Percentiles rank a stretch among this genome's conserved stretches.
Evolutionary conservation across 1,140 invertebrate species (phyloP).

Genomic region (Drosophila azteca): DNA sequence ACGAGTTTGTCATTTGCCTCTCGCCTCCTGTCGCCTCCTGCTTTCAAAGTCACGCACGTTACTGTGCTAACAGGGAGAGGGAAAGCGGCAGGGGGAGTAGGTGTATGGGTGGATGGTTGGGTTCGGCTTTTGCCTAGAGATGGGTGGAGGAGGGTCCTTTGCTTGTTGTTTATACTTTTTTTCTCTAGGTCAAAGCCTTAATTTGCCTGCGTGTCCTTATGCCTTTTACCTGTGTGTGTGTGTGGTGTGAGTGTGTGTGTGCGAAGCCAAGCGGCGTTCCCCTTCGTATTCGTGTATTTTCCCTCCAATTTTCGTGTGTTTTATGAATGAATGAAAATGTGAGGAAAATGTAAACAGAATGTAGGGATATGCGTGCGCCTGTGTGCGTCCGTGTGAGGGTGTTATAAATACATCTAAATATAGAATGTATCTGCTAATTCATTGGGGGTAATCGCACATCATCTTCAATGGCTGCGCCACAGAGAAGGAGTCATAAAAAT

Average conservation of each 20-base stretch:
- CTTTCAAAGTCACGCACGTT: conserved; percentile 77
- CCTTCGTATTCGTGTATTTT: background rate
- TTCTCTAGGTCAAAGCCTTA: conserved; percentile 82
- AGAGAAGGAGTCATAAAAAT: conserved; percentile 47
- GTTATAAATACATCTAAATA: conserved; percentile 47
- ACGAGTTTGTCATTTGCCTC: conserved; percentile 76
- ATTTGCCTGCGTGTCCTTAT: conserved; percentile 67
- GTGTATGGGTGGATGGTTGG: conserved; percentile 7
- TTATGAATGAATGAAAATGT: conserved; percentile 76
- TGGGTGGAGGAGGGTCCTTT: conserved; percentile 7
- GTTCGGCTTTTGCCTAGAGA: background rate
- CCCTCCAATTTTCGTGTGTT: conserved; percentile 39
- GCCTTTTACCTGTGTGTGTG: conserved; percentile 52
- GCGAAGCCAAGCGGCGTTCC: background rate
- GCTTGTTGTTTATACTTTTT: conserved; percentile 64
- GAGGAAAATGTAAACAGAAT: conserved; percentile 39
- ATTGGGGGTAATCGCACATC: conserved; percentile 64
- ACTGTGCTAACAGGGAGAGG: conserved; percentile 47
- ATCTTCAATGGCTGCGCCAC: conserved; percentile 24
- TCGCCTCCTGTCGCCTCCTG: no score
- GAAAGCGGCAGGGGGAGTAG: background rate
- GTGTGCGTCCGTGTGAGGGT: conserved; percentile 6
- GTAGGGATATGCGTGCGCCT: conserved; percentile 11
- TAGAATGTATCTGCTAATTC: conserved; percentile 61
- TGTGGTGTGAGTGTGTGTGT: no score